Evolutionary conservation across 2,113 vertebrate genomes (phyloP).

Genomic region (Toxotes jaculatrix): DNA sequence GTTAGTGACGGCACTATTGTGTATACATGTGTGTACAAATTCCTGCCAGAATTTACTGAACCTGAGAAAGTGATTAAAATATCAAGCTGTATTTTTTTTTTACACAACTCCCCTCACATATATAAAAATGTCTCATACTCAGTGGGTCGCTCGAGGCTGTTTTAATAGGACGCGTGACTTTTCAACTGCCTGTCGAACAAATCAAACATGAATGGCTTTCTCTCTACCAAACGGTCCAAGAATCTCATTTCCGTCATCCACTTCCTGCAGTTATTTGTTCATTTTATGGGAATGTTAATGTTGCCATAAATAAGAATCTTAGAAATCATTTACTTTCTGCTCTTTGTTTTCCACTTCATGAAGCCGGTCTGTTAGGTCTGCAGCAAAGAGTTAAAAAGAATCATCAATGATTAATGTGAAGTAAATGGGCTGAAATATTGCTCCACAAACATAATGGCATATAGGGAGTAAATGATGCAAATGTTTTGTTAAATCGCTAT

Average conservation of each 20-base stretch:
- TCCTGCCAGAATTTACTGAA: slow-evolving; percentile 19
- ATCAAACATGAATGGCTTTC: background rate
- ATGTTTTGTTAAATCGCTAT: background rate
- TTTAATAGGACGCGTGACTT: background rate
- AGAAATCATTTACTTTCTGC: background rate
- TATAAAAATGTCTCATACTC: slow-evolving; percentile 3
- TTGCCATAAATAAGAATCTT: background rate
- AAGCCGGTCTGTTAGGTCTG: background rate
- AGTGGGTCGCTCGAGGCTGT: slow-evolving; percentile 13
- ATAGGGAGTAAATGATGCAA: background rate
- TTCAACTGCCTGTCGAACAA: background rate
- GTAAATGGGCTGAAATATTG: background rate
- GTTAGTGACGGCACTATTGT: background rate
- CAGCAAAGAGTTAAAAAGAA: background rate
- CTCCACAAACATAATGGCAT: background rate
- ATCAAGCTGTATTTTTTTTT: slow-evolving; percentile 5
- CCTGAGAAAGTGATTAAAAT: slow-evolving; percentile 17
- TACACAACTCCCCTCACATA: background rate
- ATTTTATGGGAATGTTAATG: background rate
- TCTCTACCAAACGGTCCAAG: background rate
- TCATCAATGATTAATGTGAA: background rate
- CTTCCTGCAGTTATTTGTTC: background rate
- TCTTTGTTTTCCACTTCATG: slow-evolving; percentile 4
- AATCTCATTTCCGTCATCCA: background rate
- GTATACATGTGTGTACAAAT: background rate